Evolutionary conservation across 92 coral and sea anemone species (phyloP).

Genomic region (Galaxea fascicularis): DNA sequence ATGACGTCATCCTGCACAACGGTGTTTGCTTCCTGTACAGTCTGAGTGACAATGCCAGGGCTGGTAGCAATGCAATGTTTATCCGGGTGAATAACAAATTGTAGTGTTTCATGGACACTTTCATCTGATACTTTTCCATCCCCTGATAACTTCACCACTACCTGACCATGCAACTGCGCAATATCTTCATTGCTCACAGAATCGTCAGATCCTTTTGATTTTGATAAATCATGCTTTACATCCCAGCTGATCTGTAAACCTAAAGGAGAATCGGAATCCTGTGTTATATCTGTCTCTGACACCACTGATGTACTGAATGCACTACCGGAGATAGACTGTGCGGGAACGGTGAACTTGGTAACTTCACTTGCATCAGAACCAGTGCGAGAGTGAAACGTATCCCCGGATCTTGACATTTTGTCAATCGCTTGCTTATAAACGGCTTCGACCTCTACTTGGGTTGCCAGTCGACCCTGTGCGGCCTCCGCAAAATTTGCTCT

Average conservation of each 20-base stretch:
- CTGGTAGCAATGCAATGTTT: not conserved
- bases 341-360: not conserved
- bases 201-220: not conserved
- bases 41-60: not conserved
- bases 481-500: conserved; percentile 19
- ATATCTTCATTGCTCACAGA: not conserved
- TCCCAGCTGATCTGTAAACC: not conserved
- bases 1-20: not conserved
- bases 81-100: not conserved
- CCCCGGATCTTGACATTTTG: conserved; percentile 5
- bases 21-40: not conserved
- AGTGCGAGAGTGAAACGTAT: not conserved
- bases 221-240: conserved; percentile 8
- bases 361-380: conserved; percentile 5
- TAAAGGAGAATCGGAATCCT: not conserved
- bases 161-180: not conserved
- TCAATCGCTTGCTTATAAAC: conserved; percentile 41
- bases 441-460: conserved; percentile 19
- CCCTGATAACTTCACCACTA: not conserved
- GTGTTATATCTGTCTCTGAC: conserved; percentile 7
- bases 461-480: conserved; percentile 26
- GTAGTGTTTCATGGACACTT: not conserved
- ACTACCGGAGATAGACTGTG: not conserved
- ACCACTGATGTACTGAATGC: conserved; percentile 4
- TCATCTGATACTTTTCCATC: not conserved